phyloP scores from a whole-genome alignment of 2,888 invertebrate species.

The Thera obeliscata region DNA sequence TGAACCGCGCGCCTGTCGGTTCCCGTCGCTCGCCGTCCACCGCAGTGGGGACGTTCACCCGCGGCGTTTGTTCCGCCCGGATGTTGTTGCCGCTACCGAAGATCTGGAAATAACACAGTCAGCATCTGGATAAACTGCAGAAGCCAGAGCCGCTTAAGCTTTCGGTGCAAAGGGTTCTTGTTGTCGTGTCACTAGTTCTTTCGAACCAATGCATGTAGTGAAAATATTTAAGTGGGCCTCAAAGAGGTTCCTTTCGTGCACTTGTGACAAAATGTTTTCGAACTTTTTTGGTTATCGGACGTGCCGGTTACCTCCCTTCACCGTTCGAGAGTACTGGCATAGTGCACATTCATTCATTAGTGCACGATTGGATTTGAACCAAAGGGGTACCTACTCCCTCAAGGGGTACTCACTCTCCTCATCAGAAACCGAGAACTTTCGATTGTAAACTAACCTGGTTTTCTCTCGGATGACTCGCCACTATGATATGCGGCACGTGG shows the following conservation, averaged over 20 bases:
- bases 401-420: background rate
- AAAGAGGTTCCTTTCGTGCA: no score
- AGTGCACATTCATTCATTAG: no score
- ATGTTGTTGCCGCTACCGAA: slow-evolving; percentile 82
- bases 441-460: slow-evolving; percentile 84
- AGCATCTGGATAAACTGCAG: background rate
- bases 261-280: no score
- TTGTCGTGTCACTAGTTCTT: no score
- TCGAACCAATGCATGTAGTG: no score
- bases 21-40: slow-evolving; percentile 86
- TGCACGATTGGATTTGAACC: no score
- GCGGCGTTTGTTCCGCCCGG: slow-evolving; percentile 86
- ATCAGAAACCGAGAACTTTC: background rate
- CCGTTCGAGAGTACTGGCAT: no score
- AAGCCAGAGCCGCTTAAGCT: background rate
- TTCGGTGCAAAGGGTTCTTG: background rate
- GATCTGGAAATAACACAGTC: slow-evolving; percentile 56
- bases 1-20: slow-evolving; percentile 88
- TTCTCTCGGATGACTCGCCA: slow-evolving; percentile 90
- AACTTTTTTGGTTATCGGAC: no score
- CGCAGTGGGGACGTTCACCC: slow-evolving; percentile 87
- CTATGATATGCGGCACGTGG: slow-evolving; percentile 84
- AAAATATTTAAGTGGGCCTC: no score
- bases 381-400: background rate
- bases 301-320: no score